These are phyloP conservation scores for Labeo catla DNA, from an alignment of 2,113 vertebrate species.

Conservation along the genomic window DNA sequence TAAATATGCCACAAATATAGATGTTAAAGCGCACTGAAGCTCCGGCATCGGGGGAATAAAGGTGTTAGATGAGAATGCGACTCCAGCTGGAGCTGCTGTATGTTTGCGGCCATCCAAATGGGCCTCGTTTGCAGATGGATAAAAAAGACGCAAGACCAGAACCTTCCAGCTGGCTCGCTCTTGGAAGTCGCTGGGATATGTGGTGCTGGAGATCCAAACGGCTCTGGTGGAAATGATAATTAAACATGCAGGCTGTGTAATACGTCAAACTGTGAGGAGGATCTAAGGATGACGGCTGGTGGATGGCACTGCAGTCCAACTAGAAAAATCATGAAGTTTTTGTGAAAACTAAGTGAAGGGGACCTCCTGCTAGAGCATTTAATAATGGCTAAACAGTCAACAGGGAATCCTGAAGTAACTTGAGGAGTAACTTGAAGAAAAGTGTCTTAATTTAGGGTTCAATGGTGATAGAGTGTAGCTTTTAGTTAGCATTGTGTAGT, in stretches of 20 bases:
- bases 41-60: not conserved
- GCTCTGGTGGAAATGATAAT: slow-evolving; percentile 24
- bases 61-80: slow-evolving; percentile 17
- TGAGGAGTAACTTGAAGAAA: not conserved
- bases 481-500: too few relatives aligned
- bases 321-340: not conserved
- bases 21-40: slow-evolving; percentile 17
- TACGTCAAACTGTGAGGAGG: not conserved
- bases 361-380: not conserved
- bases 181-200: slow-evolving; percentile 21
- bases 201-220: not conserved
- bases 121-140: slow-evolving; percentile 35
- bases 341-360: not conserved
- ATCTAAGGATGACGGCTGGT: not conserved
- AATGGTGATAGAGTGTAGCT: not conserved
- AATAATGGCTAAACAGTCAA: not conserved
- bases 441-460: not conserved
- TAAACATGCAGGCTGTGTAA: slow-evolving; percentile 14
- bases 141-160: slow-evolving; percentile 15
- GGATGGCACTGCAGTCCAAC: not conserved
- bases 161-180: slow-evolving; percentile 42
- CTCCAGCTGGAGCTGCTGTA: slow-evolving; percentile 42
- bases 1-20: slow-evolving; percentile 52
- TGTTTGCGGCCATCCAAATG: slow-evolving; percentile 45
- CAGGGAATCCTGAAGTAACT: not conserved